These are phyloP conservation scores for Dryas iulia DNA, from an alignment of 1,140 invertebrate genomes.

Conservation along the genomic window DNA sequence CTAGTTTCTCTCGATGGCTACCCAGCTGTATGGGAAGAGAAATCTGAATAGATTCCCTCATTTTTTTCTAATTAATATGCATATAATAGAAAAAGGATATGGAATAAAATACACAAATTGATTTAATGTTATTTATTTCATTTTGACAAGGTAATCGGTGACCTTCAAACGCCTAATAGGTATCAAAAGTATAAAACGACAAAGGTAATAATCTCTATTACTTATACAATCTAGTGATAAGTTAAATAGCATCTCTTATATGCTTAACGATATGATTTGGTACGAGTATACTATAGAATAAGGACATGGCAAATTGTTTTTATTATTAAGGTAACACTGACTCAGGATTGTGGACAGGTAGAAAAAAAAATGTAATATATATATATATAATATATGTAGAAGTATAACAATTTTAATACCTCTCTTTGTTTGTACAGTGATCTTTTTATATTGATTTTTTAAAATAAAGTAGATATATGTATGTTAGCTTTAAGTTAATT, in stretches of 20 bases:
- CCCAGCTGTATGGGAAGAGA: no score
- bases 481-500: no score
- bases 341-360: conserved; percentile 22
- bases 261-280: conserved; percentile 54
- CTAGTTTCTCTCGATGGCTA: no score
- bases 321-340: conserved; percentile 52
- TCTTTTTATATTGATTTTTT: no score
- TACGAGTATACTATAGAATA: conserved; percentile 53
- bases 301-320: conserved; percentile 44
- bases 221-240: conserved; percentile 65
- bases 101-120: conserved; percentile 36
- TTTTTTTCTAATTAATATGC: no score
- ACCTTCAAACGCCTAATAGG: conserved; percentile 73
- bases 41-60: no score
- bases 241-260: conserved; percentile 70
- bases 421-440: background rate
- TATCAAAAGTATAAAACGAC: conserved; percentile 78
- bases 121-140: conserved; percentile 71
- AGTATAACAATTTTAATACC: background rate
- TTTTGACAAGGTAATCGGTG: conserved; percentile 77
- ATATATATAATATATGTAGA: no score
- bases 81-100: background rate
- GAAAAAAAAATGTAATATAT: background rate
- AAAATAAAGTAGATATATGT: no score
- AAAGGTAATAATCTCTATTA: conserved; percentile 71